Conservation (phyloP, 2,797 vertebrate genomes). For the Clamator glandarius region DNA sequence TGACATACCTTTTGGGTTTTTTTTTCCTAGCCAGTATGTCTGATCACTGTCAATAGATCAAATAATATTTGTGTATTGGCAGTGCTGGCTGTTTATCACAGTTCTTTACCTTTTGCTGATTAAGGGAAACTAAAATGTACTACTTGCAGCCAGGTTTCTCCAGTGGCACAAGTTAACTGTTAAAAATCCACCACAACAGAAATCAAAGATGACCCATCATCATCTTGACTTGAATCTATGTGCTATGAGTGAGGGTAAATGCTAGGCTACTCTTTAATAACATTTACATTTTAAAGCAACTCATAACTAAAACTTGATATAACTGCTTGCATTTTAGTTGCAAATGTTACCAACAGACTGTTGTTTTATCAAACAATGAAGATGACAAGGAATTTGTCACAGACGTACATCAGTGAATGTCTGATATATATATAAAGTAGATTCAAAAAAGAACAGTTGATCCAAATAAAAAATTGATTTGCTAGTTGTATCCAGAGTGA, state of each 20-base stretch:
- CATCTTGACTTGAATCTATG: neutral
- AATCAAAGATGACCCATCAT: neutral
- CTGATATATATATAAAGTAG: neutral
- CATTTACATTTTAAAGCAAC: neutral
- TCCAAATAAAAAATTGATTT: neutral
- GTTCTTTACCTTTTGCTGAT: neutral
- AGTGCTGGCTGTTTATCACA: neutral
- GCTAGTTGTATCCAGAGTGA: neutral
- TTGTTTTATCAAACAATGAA: neutral
- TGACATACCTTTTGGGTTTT: neutral
- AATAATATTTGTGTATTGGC: neutral
- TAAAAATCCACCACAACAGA: neutral
- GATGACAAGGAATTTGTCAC: neutral
- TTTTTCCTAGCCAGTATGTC: neutral
- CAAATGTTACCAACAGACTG: neutral
- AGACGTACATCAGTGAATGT: neutral
- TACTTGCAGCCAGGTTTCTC: constrained; percentile 38
- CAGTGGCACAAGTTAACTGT: constrained; percentile 20
- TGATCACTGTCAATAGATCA: neutral
- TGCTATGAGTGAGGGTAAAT: constrained; percentile 2
- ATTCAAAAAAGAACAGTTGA: neutral
- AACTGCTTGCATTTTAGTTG: neutral
- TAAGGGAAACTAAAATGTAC: constrained; percentile 6
- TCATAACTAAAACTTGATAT: neutral
- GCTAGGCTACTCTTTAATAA: neutral